Evolutionary conservation across 2,113 vertebrate genomes (phyloP), one percentile per base, ranked within the genome.

Genomic region (Ia io): DNA sequence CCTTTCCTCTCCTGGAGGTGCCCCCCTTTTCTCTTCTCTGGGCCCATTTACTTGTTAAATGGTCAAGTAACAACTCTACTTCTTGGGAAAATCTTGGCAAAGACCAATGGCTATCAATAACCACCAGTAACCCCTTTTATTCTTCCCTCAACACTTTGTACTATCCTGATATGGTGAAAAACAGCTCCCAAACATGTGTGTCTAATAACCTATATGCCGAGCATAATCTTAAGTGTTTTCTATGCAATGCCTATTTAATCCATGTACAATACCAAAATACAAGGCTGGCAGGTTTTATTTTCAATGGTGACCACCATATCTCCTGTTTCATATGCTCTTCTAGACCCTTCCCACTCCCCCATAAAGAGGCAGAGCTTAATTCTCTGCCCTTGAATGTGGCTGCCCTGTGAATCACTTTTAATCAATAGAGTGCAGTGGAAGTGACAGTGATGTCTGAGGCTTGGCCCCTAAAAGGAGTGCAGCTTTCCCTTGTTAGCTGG

Each of bases 171-270:
- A 18, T 78, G 69, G 44, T 73, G 69, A 89, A 88, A 89, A 70
- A 40, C 28, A 22, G 44, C 11, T 89, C 28, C 32, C 63, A 69
- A 63, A 51, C 20, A 35, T 35, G 61, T 42, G 4, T 12, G 56
- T 56, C 44, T 61, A n/a, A 70, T 92, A 88, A 78, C 40, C 85
- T 88, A 30, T 25, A 59, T 56, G 28, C 42, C 44, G 22, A 95
- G 84, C 37, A 42, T 74, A n/a, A 59, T 89, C 85, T 90, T 87
- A 53, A 85, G 67, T 51, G 63, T 23, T 93, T 93, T 88, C 61
- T 7, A 22, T 17, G 5, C 22, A 67, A 42, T 37, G 22, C 51
- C 30, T 42, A 53, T 42, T 70, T 74, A 56, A 42, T 89, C 53
- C 10, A 16, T 40, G 22, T 47, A 44, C 44, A 67, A 77, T 56